Evolutionary conservation across 2,888 invertebrate genomes (phyloP).

Genomic region (Enoplolaimus lenunculus): DNA sequence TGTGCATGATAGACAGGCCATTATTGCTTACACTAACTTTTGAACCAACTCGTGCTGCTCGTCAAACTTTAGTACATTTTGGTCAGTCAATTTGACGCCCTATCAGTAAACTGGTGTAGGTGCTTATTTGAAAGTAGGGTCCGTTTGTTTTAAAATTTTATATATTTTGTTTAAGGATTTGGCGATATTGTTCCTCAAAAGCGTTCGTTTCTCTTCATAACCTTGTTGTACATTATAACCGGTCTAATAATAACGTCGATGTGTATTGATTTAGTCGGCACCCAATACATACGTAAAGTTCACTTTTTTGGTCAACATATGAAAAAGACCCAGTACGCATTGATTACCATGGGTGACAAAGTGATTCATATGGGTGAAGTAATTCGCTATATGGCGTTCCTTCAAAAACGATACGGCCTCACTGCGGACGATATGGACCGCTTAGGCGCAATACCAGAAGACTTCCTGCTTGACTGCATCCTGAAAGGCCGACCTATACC

Average conservation of each 20-base stretch:
- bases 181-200: constrained; percentile 40
- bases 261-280: constrained; percentile 40
- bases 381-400: constrained; percentile 39
- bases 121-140: no score
- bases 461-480: constrained; percentile 39
- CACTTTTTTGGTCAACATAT: constrained; percentile 38
- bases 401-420: constrained; percentile 37
- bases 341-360: constrained; percentile 38
- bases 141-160: no score
- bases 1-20: no score
- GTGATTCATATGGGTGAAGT: constrained; percentile 40
- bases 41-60: no score
- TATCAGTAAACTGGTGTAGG: no score
- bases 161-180: constrained; percentile 32
- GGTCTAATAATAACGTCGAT: constrained; percentile 40
- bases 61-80: no score
- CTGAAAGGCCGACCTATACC: constrained; percentile 37
- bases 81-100: no score
- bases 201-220: constrained; percentile 35
- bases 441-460: constrained; percentile 37
- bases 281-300: constrained; percentile 40
- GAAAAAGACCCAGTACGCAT: constrained; percentile 26
- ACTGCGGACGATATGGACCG: constrained; percentile 39
- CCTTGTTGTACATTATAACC: constrained; percentile 37
- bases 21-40: no score